Conservation (phyloP, 1,140 invertebrate species). For the Druon quercuslanigerum region DNA sequence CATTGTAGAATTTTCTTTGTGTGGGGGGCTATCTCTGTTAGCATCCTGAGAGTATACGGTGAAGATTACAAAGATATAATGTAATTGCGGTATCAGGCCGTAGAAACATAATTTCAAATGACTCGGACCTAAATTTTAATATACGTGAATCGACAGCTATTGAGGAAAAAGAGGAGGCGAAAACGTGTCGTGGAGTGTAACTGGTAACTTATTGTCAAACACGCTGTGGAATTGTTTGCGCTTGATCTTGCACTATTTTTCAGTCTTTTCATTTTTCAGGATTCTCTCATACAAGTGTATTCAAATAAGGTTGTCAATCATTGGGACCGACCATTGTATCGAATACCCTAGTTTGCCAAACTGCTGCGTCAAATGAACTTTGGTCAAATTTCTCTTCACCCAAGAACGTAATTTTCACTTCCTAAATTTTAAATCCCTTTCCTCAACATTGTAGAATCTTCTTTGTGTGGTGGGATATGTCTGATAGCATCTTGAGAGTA, state of each 20-base stretch:
- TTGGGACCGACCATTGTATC: too few species aligned
- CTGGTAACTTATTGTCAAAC: not conserved
- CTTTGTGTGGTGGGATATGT: not conserved
- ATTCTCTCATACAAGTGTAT: too few species aligned
- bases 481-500: not conserved
- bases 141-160: slow-evolving; percentile 24
- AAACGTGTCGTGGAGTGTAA: slow-evolving; percentile 12
- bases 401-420: too few species aligned
- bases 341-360: too few species aligned
- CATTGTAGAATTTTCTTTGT: not conserved
- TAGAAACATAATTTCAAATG: slow-evolving; percentile 3
- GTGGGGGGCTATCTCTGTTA: not conserved
- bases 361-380: too few species aligned
- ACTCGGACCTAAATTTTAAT: not conserved
- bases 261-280: too few species aligned
- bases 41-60: slow-evolving; percentile 1
- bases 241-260: too few species aligned
- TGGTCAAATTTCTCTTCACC: too few species aligned
- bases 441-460: too few species aligned
- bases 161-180: slow-evolving; percentile 3
- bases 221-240: too few species aligned
- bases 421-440: too few species aligned
- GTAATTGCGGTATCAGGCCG: slow-evolving; percentile 5
- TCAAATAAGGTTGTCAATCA: too few species aligned
- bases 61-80: not conserved